A percentile compares a stretch with the other conserved stretches of the same genome.
Conservation (phyloP, 2,113 vertebrate species). For the Psophia crepitans region DNA sequence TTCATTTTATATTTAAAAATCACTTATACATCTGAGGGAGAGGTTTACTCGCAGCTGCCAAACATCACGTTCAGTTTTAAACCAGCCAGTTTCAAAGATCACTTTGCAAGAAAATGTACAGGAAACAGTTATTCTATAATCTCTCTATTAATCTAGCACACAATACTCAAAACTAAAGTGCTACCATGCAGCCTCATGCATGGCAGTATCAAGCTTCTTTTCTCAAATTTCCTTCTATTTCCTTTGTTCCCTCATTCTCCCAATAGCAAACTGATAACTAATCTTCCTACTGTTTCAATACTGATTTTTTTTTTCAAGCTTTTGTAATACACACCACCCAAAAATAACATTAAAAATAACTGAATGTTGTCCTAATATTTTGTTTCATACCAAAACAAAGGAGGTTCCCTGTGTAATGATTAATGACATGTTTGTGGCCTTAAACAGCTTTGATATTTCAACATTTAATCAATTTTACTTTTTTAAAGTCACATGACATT, state of each 20-base stretch:
- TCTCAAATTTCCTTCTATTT: background rate
- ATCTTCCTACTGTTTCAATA: background rate
- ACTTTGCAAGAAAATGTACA: background rate
- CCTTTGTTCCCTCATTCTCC: background rate
- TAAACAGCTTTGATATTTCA: background rate
- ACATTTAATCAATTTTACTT: background rate
- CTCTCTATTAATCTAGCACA: background rate
- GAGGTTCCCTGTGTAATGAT: background rate
- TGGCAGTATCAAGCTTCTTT: background rate
- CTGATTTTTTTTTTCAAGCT: background rate
- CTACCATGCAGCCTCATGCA: accelerated
- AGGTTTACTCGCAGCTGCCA: background rate
- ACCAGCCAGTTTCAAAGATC: background rate
- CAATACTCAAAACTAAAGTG: background rate
- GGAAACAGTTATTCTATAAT: background rate
- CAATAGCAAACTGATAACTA: background rate
- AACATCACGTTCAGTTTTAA: background rate
- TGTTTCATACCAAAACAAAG: background rate
- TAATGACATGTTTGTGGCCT: background rate
- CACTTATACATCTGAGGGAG: background rate
- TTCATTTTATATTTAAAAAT: background rate
- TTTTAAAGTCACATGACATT: background rate
- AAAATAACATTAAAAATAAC: background rate
- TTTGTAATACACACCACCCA: background rate
- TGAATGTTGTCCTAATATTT: background rate